Conservation (phyloP, 1,140 invertebrate genomes). For the Hypsibius dujardini region DNA sequence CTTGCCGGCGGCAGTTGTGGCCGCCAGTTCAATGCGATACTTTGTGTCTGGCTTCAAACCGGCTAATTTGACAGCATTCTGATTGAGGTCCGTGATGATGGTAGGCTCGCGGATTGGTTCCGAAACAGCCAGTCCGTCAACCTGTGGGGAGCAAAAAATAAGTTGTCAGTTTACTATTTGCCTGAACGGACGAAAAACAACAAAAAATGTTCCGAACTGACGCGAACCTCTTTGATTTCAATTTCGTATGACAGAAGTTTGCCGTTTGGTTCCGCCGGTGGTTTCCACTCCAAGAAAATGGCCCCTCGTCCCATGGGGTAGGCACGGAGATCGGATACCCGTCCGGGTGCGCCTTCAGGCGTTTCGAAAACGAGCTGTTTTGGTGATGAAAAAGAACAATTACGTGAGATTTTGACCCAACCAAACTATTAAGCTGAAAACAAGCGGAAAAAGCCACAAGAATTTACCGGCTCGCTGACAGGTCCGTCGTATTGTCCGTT, state of each 20-base stretch:
- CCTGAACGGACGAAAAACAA: too few relatives aligned
- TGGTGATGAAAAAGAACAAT: too few relatives aligned
- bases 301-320: conserved; percentile 70
- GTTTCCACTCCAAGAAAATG: conserved; percentile 71
- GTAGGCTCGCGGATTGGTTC: conserved; percentile 48
- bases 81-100: conserved; percentile 52
- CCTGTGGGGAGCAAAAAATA: too few relatives aligned
- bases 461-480: conserved; percentile 52
- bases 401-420: too few relatives aligned
- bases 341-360: conserved; percentile 76
- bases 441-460: too few relatives aligned
- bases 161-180: too few relatives aligned
- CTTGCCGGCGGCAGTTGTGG: conserved; percentile 61
- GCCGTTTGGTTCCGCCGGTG: conserved; percentile 79
- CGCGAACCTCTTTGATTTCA: too few relatives aligned
- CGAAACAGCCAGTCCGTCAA: conserved; percentile 35
- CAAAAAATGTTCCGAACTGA: too few relatives aligned
- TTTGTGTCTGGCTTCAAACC: conserved; percentile 63
- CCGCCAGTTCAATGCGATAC: conserved; percentile 61
- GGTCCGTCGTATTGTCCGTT: conserved; percentile 78
- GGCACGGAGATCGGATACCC: conserved; percentile 62
- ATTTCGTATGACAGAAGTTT: conserved; percentile 38
- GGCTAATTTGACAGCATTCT: conserved; percentile 61
- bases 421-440: too few relatives aligned
- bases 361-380: conserved; percentile 51